phyloP scores from a whole-genome alignment of 2,797 vertebrate genomes.

The Glyptemys insculpta region DNA sequence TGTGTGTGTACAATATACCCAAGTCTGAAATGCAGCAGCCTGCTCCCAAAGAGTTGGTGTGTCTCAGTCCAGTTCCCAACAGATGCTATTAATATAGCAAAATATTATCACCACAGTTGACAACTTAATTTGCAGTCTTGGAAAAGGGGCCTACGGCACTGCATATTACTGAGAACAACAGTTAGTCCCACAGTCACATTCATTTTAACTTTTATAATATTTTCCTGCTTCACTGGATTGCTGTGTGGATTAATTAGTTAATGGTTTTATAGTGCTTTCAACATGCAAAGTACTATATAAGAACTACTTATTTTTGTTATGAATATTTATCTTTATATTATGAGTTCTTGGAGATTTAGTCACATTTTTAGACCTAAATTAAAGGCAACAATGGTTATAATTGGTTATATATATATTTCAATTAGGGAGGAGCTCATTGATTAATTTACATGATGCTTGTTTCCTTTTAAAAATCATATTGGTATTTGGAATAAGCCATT shows the following conservation, averaged over 20 bases:
- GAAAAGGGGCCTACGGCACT: background rate
- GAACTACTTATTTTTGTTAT: background rate
- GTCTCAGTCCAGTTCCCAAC: background rate
- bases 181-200: background rate
- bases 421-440: background rate
- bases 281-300: background rate
- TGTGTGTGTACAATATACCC: background rate
- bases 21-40: background rate
- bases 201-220: background rate
- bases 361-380: background rate
- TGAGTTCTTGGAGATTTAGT: background rate
- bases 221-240: background rate
- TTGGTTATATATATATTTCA: background rate
- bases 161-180: background rate
- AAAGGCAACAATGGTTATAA: background rate
- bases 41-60: background rate
- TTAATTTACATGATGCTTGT: background rate
- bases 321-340: background rate
- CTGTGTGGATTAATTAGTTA: background rate
- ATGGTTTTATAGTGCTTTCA: background rate
- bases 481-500: background rate
- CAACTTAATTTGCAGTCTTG: background rate
- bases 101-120: background rate
- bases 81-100: background rate
- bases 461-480: background rate